phyloP scores from a whole-genome alignment of 2,797 vertebrate genomes.

The Gila robusta region DNA sequence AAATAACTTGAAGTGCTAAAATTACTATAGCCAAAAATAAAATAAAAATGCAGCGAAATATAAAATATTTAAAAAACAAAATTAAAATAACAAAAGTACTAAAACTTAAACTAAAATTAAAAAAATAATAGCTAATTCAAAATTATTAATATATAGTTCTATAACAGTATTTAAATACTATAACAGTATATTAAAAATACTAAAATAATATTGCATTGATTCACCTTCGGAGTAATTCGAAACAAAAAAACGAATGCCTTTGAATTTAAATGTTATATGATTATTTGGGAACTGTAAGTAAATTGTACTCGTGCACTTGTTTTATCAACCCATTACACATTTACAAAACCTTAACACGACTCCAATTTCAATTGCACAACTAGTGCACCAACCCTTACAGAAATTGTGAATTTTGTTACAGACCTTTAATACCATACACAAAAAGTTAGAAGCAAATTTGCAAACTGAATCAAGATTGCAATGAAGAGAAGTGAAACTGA shows the following conservation, averaged over 20 bases:
- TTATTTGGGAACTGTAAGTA: background rate
- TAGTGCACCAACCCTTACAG: background rate
- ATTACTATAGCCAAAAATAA: too few relatives aligned
- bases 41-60: too few relatives aligned
- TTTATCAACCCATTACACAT: too few relatives aligned
- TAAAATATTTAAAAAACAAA: too few relatives aligned
- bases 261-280: background rate
- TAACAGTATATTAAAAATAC: too few relatives aligned
- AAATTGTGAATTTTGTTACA: background rate
- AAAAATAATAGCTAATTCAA: too few relatives aligned
- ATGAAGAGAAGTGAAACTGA: background rate
- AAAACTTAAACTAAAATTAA: too few relatives aligned
- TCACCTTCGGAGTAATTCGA: background rate
- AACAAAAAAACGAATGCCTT: background rate
- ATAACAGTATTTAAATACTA: too few relatives aligned
- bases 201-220: background rate
- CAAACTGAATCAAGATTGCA: conserved; percentile 25
- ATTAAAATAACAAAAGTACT: too few relatives aligned
- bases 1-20: background rate
- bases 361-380: too few relatives aligned
- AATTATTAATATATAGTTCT: too few relatives aligned
- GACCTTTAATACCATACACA: background rate
- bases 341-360: background rate
- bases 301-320: background rate
- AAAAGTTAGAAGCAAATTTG: conserved; percentile 54